Conservation (phyloP, 2,113 vertebrate genomes). For the Terrapene triunguis region DNA sequence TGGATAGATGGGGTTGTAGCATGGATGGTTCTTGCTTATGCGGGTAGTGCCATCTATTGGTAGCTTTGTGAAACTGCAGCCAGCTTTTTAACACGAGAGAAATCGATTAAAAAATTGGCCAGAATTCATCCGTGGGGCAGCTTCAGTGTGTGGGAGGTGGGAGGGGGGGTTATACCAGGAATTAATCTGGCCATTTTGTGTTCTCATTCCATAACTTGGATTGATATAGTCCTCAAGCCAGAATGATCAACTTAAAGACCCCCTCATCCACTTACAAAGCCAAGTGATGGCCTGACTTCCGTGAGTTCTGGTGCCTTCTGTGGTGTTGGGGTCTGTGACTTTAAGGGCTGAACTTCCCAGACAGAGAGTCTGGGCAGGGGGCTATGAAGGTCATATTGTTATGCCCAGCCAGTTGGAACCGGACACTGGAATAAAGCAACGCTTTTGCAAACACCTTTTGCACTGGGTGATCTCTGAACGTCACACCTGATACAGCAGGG, state of each 20-base stretch:
- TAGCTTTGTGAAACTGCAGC: background rate
- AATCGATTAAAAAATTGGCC: fast-evolving
- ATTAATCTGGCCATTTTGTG: fast-evolving
- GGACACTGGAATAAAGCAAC: background rate
- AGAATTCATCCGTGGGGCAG: fast-evolving
- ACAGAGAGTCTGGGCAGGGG: background rate
- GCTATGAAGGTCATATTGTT: background rate
- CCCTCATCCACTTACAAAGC: background rate
- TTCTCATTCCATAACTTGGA: background rate
- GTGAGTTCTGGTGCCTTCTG: background rate
- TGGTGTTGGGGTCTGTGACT: background rate
- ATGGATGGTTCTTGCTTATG: background rate
- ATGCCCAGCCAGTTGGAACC: background rate
- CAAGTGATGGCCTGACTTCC: background rate
- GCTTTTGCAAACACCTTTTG: background rate
- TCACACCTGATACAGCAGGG: background rate
- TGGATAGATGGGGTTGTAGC: fast-evolving
- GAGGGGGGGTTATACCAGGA: fast-evolving
- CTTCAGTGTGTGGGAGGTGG: fast-evolving
- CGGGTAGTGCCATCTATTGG: constrained; percentile 58
- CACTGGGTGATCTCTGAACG: background rate
- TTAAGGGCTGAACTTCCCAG: background rate
- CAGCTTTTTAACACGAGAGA: background rate
- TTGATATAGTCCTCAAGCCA: background rate
- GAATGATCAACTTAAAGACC: background rate